Evolutionary conservation across 1,140 invertebrate species (phyloP), one percentile per base, ranked within the genome.

Genomic region (Chelonus insularis): DNA sequence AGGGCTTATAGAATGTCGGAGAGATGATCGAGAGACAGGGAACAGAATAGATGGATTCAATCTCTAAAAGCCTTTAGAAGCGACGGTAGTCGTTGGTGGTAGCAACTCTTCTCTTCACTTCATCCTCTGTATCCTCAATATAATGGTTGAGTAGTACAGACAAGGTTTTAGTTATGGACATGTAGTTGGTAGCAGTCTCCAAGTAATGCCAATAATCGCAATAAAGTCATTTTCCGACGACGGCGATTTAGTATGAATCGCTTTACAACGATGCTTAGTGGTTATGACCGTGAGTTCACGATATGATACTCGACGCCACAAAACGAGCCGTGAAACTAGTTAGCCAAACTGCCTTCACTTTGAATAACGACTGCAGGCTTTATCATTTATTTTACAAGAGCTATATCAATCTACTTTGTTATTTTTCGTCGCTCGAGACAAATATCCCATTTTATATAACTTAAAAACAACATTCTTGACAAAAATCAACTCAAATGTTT

Each of bases 261-360:
- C 70, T 82, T 82, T 80, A 82, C 76, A 82, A 75, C 79, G 59
- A 37, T 14, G 37, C 34, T 43, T 45, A 8, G 34, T 43, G 18
- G 41, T 47, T 61, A 61, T 55, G 29, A 36, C 50, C 52, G 59
- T 45, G 41, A 8, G 58, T 41, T 54, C 11, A 68, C 39, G 41
- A 45, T 23, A 55, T 72, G 54, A 23, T 41, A 65, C 62, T 69
- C 75, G 74, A 75, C 68, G 66, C 69, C 62, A 63, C 32, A 66
- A 60, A 62, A 68, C 64, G 55, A 60, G 34, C 54, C 21, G 34
- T 56, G 65, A 75, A 74, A 77, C 79, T 80, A 79, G 79, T 81
- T 81, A 81, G 67, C 72, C 73, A 78, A 80, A 81, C 75, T 79
- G 75, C 74, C 71, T 72, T 73, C n/a, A 76, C 72, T 78, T 80